Evolutionary conservation across 2,797 vertebrate species (phyloP).

Genomic region (Protonibea diacanthus): DNA sequence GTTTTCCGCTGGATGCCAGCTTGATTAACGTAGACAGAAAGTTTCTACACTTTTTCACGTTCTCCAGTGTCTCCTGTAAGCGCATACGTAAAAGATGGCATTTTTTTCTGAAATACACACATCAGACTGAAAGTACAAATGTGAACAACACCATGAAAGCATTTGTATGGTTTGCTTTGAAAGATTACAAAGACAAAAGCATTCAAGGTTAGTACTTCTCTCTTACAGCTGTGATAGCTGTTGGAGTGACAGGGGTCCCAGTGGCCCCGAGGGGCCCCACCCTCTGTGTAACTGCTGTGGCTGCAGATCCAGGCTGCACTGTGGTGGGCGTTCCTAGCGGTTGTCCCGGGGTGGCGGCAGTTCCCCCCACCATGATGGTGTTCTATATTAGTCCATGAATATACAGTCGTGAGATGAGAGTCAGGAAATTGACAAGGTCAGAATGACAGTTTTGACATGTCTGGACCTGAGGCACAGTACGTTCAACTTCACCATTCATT

Average conservation of each 20-base stretch:
- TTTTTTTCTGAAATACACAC: background rate
- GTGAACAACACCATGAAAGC: background rate
- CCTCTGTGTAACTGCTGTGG: constrained; percentile 85
- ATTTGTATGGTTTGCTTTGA: background rate
- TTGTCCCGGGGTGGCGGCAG: constrained; percentile 84
- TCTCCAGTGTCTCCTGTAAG: constrained; percentile 93
- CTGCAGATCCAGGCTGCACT: constrained; percentile 89
- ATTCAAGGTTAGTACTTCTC: constrained; percentile 39
- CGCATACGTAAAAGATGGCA: constrained; percentile 3
- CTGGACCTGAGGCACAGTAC: background rate
- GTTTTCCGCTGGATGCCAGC: constrained; percentile 92
- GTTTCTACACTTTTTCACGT: constrained; percentile 96
- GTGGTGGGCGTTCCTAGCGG: constrained; percentile 86
- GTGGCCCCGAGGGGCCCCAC: constrained; percentile 74
- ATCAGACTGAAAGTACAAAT: background rate
- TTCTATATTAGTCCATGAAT: constrained; percentile 67
- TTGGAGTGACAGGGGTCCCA: constrained; percentile 82
- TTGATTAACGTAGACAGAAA: constrained; percentile 95
- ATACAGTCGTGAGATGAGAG: constrained; percentile 16
- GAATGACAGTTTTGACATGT: constrained; percentile 13
- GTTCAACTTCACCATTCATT: background rate
- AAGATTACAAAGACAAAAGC: constrained; percentile 9
- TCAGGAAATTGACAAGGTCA: constrained; percentile 35
- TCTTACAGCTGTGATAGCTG: constrained; percentile 88
- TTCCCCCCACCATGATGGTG: constrained; percentile 90